A percentile compares a stretch with the other conserved stretches of the same genome.
Conservation (phyloP, 2,797 vertebrate species). For the Glossophaga mutica region DNA sequence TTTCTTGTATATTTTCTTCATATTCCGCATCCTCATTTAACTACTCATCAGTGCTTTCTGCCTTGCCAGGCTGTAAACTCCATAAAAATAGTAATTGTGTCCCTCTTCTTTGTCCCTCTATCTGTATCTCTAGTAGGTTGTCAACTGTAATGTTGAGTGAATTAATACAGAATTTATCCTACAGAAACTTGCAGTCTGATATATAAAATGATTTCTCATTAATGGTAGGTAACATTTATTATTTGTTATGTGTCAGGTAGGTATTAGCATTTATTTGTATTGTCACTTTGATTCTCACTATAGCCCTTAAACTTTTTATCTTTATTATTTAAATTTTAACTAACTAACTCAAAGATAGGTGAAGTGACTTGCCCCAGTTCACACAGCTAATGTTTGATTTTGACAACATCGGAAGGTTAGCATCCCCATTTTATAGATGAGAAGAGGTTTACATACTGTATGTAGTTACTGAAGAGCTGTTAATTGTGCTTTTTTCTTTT, state of each 20-base stretch:
- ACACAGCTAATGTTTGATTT: neutral
- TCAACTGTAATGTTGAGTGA: neutral
- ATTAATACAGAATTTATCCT: neutral
- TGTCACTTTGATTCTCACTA: neutral
- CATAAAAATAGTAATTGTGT: neutral
- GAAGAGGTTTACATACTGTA: neutral
- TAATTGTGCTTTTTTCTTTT: neutral
- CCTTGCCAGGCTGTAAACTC: neutral
- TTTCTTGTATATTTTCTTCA: neutral
- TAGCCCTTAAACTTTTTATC: neutral
- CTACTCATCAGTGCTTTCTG: neutral
- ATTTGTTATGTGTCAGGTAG: neutral
- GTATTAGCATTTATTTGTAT: neutral
- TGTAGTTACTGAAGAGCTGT: neutral
- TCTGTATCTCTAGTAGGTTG: neutral
- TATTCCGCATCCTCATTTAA: neutral
- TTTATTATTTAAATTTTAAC: neutral
- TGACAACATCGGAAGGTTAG: neutral
- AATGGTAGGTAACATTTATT: neutral
- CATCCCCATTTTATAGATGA: neutral
- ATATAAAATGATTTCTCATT: neutral
- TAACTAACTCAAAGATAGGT: neutral
- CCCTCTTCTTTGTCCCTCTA: neutral
- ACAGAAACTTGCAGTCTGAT: neutral
- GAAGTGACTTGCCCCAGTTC: neutral